A percentile compares a stretch with the other conserved stretches of the same genome.
phyloP scores from a whole-genome alignment of 1,140 invertebrate species.

The Drosophila tristis region DNA sequence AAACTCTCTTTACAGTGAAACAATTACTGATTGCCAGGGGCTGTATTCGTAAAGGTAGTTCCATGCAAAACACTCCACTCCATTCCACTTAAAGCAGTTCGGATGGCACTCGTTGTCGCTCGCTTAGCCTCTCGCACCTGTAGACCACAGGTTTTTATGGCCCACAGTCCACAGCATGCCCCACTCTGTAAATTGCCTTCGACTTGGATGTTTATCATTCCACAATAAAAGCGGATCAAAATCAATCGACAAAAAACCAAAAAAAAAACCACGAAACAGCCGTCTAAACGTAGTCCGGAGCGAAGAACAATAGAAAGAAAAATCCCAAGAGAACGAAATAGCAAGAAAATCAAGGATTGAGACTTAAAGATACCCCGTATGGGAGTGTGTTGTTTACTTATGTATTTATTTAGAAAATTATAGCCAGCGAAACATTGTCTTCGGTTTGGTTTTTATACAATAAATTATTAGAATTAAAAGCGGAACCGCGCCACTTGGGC shows the following conservation, averaged over 20 bases:
- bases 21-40: not conserved
- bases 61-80: slow-evolving; percentile 2
- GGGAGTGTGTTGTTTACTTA: too few species aligned
- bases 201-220: slow-evolving; percentile 49
- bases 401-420: too few species aligned
- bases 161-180: slow-evolving; percentile 7
- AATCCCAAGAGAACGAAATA: not conserved
- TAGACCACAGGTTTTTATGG: slow-evolving; percentile 38
- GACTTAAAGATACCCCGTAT: too few species aligned
- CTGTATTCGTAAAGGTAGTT: slow-evolving; percentile 28
- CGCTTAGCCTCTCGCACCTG: slow-evolving; percentile 27
- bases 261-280: not conserved
- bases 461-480: too few species aligned
- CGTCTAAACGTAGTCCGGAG: not conserved
- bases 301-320: slow-evolving; percentile 11
- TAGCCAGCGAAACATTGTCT: too few species aligned
- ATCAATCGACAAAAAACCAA: slow-evolving; percentile 58
- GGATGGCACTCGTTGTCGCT: not conserved
- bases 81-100: too few species aligned
- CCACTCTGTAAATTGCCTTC: too few species aligned
- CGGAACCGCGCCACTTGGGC: too few species aligned
- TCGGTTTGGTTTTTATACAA: too few species aligned
- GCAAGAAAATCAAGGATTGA: not conserved
- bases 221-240: slow-evolving; percentile 61
- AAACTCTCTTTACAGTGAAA: too few species aligned